Percentiles rank a stretch among this genome's conserved stretches.
Conservation (phyloP, 2,888 invertebrate species). For the Pheosia gnoma region DNA sequence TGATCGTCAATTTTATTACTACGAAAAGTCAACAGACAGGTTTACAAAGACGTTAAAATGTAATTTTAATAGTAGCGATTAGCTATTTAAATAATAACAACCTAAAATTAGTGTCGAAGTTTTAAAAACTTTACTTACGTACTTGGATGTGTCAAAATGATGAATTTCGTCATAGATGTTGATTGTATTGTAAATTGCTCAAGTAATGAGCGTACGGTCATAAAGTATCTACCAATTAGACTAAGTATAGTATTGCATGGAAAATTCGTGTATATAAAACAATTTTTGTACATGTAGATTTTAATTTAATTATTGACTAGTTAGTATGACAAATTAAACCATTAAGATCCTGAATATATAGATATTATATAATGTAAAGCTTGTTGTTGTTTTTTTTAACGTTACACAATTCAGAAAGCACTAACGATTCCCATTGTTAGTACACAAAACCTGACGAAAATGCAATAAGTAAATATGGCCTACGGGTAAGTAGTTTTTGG, state of each 20-base stretch:
- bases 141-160: slow-evolving; percentile 53
- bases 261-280: slow-evolving; percentile 78
- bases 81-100: slow-evolving; percentile 48
- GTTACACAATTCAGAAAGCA: not conserved
- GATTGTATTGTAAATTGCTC: slow-evolving; percentile 70
- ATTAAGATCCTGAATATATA: slow-evolving; percentile 81
- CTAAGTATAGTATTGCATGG: slow-evolving; percentile 69
- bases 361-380: slow-evolving; percentile 62
- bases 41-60: slow-evolving; percentile 47
- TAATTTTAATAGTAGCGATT: slow-evolving; percentile 53
- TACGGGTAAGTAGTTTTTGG: too few species aligned
- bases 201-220: slow-evolving; percentile 55
- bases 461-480: too few species aligned
- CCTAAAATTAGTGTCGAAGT: slow-evolving; percentile 42
- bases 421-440: too few species aligned
- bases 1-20: slow-evolving; percentile 62
- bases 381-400: slow-evolving; percentile 36
- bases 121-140: slow-evolving; percentile 46
- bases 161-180: slow-evolving; percentile 52
- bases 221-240: slow-evolving; percentile 71
- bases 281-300: slow-evolving; percentile 82
- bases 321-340: slow-evolving; percentile 77
- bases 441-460: too few species aligned
- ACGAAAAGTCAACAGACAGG: slow-evolving; percentile 49
- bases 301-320: slow-evolving; percentile 78